Evolutionary conservation across 2,888 invertebrate species (phyloP).

Genomic region (Eubasilissa splendida): DNA sequence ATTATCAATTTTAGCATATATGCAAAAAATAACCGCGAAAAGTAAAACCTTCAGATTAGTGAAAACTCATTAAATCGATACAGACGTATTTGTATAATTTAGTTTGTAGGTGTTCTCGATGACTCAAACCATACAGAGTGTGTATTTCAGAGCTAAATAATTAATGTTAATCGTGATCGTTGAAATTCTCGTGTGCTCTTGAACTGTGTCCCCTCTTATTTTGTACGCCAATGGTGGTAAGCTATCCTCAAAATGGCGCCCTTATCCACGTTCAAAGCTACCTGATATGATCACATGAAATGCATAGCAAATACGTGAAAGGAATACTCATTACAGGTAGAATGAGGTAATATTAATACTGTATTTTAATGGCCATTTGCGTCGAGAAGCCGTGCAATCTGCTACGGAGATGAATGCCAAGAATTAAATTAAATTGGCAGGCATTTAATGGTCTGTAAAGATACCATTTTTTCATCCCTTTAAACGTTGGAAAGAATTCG

Average conservation of each 20-base stretch:
- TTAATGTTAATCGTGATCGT: conserved; percentile 8
- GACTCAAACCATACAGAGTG: neutral
- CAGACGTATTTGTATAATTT: too few species aligned
- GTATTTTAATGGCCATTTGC: too few species aligned
- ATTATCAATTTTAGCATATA: too few species aligned
- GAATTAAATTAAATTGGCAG: too few species aligned
- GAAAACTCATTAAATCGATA: too few species aligned
- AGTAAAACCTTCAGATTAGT: too few species aligned
- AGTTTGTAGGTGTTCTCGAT: neutral
- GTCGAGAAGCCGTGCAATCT: too few species aligned
- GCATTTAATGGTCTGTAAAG: too few species aligned
- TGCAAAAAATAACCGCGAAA: too few species aligned
- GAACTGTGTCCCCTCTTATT: neutral
- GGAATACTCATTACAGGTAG: conserved; percentile 6
- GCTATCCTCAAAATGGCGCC: neutral
- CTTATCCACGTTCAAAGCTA: neutral
- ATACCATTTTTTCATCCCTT: too few species aligned
- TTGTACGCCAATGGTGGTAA: neutral
- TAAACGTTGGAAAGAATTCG: too few species aligned
- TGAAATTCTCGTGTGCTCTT: conserved; percentile 10
- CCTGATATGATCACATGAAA: conserved; percentile 10
- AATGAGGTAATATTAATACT: neutral
- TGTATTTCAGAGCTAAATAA: conserved; percentile 10
- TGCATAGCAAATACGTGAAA: conserved; percentile 20
- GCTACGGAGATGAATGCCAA: too few species aligned